Base-by-base conservation (phyloP, 2,888 invertebrate species). In the Euzophera pinguis region DNA sequence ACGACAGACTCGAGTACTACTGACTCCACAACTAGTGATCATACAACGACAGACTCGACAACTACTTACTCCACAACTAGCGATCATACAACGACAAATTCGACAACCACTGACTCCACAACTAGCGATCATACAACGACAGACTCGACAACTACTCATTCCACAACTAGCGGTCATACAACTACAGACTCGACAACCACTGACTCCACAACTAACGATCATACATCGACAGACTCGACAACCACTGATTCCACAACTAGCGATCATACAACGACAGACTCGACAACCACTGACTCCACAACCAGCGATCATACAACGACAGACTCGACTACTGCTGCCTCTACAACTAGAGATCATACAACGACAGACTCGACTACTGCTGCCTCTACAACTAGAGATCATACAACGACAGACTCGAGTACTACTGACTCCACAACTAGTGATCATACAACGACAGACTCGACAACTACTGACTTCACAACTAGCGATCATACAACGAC, bases 361-460 rank as follows among this genome's bases (percentile, higher is more conserved):
- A n/a, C n/a, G n/a, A n/a, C n/a, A n/a, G n/a, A n/a, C n/a, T n/a
- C n/a, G n/a, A n/a, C n/a, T n/a, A 55, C 52, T 6, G 37, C 32
- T n/a, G 29, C 27, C 14, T 9, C 47, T 0, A 37, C 37, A 0
- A 47, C 48, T 10, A 50, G 50, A 0, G 32, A 32, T 8, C 7
- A 4, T 32, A 32, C 32, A 32, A 39, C 54, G 6, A 37, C 50
- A 14, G 43, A 61, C 17, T 16, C n/a, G 12, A 53, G 54, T 3
- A 53, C 50, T n/a, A 16, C 58, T 8, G 53, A 32, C 32, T 10
- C 48, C 2, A 52, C 41, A 10, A 52, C 51, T 22, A 22, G 3
- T 1, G 47, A 50, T 7, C 22, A 32, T 35, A 52, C 55, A 0
- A 50, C 54, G 3, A 48, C 4, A 50, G 12, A 12, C 47, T 10